Evolutionary conservation across 2,888 invertebrate genomes (phyloP), one percentile per base, ranked within the genome.

Genomic region (Heliconius ethilla): DNA sequence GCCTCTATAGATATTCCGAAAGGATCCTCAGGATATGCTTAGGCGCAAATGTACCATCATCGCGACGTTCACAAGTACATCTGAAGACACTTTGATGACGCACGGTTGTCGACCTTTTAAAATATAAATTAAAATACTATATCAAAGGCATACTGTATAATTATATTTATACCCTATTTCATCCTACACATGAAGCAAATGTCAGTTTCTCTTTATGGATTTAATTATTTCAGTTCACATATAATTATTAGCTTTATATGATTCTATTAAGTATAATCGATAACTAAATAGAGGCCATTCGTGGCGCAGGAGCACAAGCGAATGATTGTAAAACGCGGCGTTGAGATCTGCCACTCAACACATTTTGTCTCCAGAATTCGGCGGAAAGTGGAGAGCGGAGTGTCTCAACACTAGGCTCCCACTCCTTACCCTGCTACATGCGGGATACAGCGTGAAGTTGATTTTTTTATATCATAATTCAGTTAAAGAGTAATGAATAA

Each of bases 1-100:
- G 70, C 59, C 65, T 74, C 70, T 79, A 76, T 76, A 75, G 63
- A 63, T 74, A 63, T 29, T 40, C 18, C 59, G 65, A 45, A 75
- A 65, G 22, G 62, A 77, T 77, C 77, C 79, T 77, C 66, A 70
- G 75, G 65, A 55, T 72, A 66, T 33, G 79, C 79, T 77, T 77
- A 77, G 70, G 55, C 69, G 33, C 69, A 67, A 59, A 67, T 45
- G 40, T 45, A 40, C 69, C 69, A 45, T 25, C 67, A 70, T n/a
- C 33, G 10, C 18, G n/a, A 65, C n/a, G 33, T 72, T 51, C 69
- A 69, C 69, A 22, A 69, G 69, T 76, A 22, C 18, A 76, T 59
- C 62, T 70, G 18, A 55, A 70, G 33, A 69, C 33, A 33, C 22
- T 29, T 74, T 63, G 74, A 10, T 63, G 74, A 65, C 63, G 27